Conservation (phyloP, 2,797 vertebrate genomes). For the Steatocranus sp. region DNA sequence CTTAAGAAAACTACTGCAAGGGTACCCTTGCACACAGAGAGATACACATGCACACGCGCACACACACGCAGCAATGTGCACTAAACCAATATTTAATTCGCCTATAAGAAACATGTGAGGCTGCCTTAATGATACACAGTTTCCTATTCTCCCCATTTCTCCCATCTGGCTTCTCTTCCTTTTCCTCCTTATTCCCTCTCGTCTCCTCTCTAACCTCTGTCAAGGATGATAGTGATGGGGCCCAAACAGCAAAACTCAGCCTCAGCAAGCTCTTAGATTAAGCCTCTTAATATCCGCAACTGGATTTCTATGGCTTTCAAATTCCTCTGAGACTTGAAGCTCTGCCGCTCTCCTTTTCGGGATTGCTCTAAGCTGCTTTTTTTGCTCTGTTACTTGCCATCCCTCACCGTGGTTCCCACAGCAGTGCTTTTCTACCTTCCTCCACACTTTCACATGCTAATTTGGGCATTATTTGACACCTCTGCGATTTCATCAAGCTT, state of each 20-base stretch:
- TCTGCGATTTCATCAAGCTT: conserved; percentile 42
- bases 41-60: fast-evolving
- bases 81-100: conserved; percentile 19
- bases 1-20: background rate
- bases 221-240: conserved; percentile 72
- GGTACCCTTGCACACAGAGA: background rate
- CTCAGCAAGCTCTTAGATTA: conserved; percentile 75
- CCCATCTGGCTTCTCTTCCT: conserved; percentile 38
- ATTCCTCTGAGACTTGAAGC: conserved; percentile 72
- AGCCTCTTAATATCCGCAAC: conserved; percentile 81
- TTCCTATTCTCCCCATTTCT: conserved; percentile 27
- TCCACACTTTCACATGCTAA: conserved; percentile 38
- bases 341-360: conserved; percentile 62
- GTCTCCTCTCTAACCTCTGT: conserved; percentile 69
- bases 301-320: conserved; percentile 74
- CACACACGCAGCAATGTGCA: background rate
- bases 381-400: conserved; percentile 33
- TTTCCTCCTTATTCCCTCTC: conserved; percentile 53
- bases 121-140: conserved; percentile 47
- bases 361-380: conserved; percentile 62
- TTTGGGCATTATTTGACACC: conserved; percentile 49
- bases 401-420: conserved; percentile 20
- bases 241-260: conserved; percentile 71
- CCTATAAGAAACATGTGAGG: conserved; percentile 17
- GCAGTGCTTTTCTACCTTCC: conserved; percentile 35